Evolutionary conservation across 2,888 invertebrate species (phyloP).

Genomic region (Cryptophagus acutangulus): DNA sequence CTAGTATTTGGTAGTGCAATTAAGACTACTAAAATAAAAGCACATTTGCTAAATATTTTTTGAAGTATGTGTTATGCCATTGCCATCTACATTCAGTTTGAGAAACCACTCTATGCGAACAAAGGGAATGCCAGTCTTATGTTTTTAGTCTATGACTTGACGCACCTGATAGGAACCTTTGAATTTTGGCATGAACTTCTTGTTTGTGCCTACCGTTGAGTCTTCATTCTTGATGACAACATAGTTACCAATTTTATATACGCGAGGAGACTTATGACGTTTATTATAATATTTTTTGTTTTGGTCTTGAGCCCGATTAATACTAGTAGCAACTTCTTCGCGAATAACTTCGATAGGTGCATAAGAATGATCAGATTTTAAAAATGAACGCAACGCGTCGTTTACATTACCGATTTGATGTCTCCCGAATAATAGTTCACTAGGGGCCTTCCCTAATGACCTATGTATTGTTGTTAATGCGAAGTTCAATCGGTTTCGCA

Average conservation of each 20-base stretch:
- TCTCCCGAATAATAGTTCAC: conserved; percentile 31
- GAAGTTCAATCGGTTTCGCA: too few relatives aligned
- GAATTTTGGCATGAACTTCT: conserved; percentile 26
- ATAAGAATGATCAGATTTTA: too few relatives aligned
- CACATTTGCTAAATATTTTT: too few relatives aligned
- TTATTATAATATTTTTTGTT: conserved; percentile 15
- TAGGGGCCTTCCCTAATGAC: conserved; percentile 28
- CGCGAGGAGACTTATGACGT: conserved; percentile 14
- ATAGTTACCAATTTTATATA: conserved; percentile 21
- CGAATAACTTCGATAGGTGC: conserved; percentile 4
- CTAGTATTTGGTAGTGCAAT: too few relatives aligned
- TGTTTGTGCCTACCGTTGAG: conserved; percentile 21
- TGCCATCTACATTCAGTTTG: too few relatives aligned
- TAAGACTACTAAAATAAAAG: too few relatives aligned
- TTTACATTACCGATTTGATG: conserved; percentile 23
- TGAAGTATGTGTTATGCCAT: too few relatives aligned
- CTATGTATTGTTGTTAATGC: too few relatives aligned
- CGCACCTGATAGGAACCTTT: conserved; percentile 23
- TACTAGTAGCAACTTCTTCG: conserved; percentile 2
- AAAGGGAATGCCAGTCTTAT: too few relatives aligned
- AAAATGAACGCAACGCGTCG: conserved; percentile 23
- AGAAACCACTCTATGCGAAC: too few relatives aligned
- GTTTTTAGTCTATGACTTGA: conserved; percentile 21
- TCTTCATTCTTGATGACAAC: conserved; percentile 23
- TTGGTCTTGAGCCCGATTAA: neutral